Evolutionary conservation across 2,113 vertebrate genomes (phyloP).

Genomic region (Neopipo cinnamomea): DNA sequence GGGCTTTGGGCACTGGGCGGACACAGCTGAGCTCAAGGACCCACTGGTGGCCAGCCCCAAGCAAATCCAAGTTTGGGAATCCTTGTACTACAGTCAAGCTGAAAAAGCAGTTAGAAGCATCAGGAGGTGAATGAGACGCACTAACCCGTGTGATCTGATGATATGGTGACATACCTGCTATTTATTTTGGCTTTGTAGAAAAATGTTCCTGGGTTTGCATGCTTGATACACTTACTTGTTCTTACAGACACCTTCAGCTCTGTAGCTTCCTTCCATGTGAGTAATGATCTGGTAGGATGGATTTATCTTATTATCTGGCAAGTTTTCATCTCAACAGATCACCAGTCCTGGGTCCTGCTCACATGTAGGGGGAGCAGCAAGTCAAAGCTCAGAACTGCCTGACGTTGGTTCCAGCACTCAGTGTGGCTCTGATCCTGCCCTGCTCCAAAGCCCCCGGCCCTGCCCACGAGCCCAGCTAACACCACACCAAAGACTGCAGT

Average conservation of each 20-base stretch:
- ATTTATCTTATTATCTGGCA: background rate
- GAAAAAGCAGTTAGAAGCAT: background rate
- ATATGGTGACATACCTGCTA: background rate
- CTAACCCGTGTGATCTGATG: background rate
- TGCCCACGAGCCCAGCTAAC: background rate
- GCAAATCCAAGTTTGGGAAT: background rate
- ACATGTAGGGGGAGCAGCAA: background rate
- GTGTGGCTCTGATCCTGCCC: background rate
- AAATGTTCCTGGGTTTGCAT: background rate
- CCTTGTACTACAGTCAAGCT: background rate
- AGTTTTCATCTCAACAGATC: slow-evolving; percentile 57
- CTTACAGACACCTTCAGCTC: background rate
- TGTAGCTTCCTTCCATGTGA: background rate
- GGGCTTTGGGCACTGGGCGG: background rate
- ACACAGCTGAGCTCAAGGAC: background rate
- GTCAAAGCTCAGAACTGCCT: background rate
- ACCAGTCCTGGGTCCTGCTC: background rate
- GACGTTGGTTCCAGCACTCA: slow-evolving; percentile 50
- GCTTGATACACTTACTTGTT: background rate
- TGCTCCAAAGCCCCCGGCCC: background rate
- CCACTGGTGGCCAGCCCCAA: background rate
- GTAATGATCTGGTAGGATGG: background rate
- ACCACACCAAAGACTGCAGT: background rate
- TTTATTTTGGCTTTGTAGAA: background rate
- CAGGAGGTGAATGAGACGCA: background rate